phyloP scores from a whole-genome alignment of 37 sponge, comb jelly and placozoan genomes.

The Ianthella basta region DNA sequence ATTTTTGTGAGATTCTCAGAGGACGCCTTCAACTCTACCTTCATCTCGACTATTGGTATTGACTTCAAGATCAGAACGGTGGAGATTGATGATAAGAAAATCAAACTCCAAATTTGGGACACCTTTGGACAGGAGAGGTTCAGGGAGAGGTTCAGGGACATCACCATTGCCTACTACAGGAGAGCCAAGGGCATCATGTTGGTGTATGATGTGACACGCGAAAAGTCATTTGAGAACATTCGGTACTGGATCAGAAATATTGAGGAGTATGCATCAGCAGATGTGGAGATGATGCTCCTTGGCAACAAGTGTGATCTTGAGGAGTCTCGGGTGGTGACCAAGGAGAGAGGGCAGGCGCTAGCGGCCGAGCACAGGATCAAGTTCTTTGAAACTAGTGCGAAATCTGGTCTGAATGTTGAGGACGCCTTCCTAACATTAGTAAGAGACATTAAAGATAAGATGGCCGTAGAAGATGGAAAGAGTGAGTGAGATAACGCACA shows the following conservation, averaged over 20 bases:
- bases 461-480: no score
- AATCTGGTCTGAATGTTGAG: slow-evolving; percentile 93
- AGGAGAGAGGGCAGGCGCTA: slow-evolving; percentile 89
- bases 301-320: slow-evolving; percentile 98
- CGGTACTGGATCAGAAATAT: slow-evolving; percentile 99
- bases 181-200: slow-evolving; percentile 96
- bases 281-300: slow-evolving; percentile 98
- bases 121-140: slow-evolving; percentile 72
- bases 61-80: slow-evolving; percentile 81
- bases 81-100: slow-evolving; percentile 97
- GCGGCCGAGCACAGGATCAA: slow-evolving; percentile 97
- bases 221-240: slow-evolving; percentile 98
- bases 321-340: slow-evolving; percentile 88
- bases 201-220: slow-evolving; percentile 97
- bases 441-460: slow-evolving; percentile 96
- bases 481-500: no score
- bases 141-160: slow-evolving; percentile 67
- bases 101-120: slow-evolving; percentile 96
- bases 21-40: slow-evolving; percentile 99
- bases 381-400: slow-evolving; percentile 98
- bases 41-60: slow-evolving; percentile 97
- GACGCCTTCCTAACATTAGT: slow-evolving; percentile 93
- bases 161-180: slow-evolving; percentile 69
- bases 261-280: slow-evolving; percentile 98
- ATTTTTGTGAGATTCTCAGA: slow-evolving; percentile 99